phyloP scores from a whole-genome alignment of 2,113 vertebrate species.

The Oreochromis aureus region DNA sequence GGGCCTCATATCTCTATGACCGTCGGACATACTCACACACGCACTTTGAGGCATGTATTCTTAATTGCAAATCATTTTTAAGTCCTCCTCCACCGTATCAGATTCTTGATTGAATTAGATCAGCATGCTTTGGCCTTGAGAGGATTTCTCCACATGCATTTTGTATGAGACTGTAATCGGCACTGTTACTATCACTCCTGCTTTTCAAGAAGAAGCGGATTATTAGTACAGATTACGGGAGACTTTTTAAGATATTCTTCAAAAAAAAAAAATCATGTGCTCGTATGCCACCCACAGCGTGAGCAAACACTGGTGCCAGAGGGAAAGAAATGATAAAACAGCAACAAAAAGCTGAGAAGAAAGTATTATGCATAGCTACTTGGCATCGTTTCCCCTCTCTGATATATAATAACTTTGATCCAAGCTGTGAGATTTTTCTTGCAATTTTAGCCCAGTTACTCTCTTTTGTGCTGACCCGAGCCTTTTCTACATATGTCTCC shows the following conservation, averaged over 20 bases:
- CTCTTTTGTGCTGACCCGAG: neutral
- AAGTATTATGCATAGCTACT: neutral
- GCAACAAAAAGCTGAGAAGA: neutral
- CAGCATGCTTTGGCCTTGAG: slow-evolving; percentile 55
- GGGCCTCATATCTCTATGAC: neutral
- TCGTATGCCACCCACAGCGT: neutral
- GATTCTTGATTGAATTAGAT: slow-evolving; percentile 68
- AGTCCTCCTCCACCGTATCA: slow-evolving; percentile 42
- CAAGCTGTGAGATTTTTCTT: neutral
- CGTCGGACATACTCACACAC: neutral
- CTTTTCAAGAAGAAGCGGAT: slow-evolving; percentile 36
- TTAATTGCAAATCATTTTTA: slow-evolving; percentile 43
- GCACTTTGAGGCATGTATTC: neutral
- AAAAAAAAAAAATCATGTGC: neutral
- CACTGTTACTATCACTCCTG: slow-evolving; percentile 29
- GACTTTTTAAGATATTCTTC: slow-evolving; percentile 19
- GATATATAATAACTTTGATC: neutral
- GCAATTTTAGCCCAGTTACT: neutral
- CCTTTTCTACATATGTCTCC: neutral
- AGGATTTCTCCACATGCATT: slow-evolving; percentile 53
- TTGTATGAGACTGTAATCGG: slow-evolving; percentile 53
- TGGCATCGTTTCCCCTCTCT: neutral
- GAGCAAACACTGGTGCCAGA: neutral
- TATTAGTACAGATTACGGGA: slow-evolving; percentile 50
- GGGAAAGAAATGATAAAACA: neutral